A percentile compares a stretch with the other conserved stretches of the same genome.
These are phyloP conservation scores for Galerucella nymphaeae DNA, from an alignment of 2,888 invertebrate genomes.

Conservation along the genomic window DNA sequence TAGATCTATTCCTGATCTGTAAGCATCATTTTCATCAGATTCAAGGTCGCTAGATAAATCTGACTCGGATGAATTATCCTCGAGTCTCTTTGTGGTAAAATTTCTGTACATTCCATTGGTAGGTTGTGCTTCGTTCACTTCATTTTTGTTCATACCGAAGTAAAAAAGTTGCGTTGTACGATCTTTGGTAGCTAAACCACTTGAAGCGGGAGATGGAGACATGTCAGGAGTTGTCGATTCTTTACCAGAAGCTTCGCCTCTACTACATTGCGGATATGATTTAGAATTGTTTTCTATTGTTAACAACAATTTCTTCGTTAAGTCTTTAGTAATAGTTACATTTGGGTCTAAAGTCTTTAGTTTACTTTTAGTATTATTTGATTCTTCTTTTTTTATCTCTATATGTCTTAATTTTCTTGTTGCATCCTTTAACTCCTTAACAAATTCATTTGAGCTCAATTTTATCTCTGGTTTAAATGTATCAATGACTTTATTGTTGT, in stretches of 20 bases:
- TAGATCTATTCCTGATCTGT: slow-evolving; percentile 74
- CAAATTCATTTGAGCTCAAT: slow-evolving; percentile 67
- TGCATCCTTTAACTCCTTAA: slow-evolving; percentile 67
- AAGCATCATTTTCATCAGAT: slow-evolving; percentile 51
- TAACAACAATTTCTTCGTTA: slow-evolving; percentile 67
- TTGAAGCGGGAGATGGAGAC: slow-evolving; percentile 66
- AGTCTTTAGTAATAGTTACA: slow-evolving; percentile 63
- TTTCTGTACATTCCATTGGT: slow-evolving; percentile 46
- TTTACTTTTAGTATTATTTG: slow-evolving; percentile 64
- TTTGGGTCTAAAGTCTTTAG: slow-evolving; percentile 64
- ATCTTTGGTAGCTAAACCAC: slow-evolving; percentile 46
- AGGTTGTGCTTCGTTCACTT: slow-evolving; percentile 36
- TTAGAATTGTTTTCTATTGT: slow-evolving; percentile 65
- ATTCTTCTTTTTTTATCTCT: slow-evolving; percentile 44
- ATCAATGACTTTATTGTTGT: slow-evolving; percentile 58
- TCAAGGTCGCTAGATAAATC: slow-evolving; percentile 70
- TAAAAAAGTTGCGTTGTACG: slow-evolving; percentile 73
- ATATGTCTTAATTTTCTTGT: slow-evolving; percentile 59
- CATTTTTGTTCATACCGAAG: slow-evolving; percentile 78
- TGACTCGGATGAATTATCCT: slow-evolving; percentile 67
- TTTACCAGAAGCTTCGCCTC: slow-evolving; percentile 71
- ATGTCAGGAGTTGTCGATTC: slow-evolving; percentile 74
- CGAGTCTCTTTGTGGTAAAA: slow-evolving; percentile 46
- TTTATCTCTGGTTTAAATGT: slow-evolving; percentile 63
- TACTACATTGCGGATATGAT: slow-evolving; percentile 51